Evolutionary conservation across 2,113 vertebrate genomes (phyloP).

Genomic region (Erinaceus europaeus): DNA sequence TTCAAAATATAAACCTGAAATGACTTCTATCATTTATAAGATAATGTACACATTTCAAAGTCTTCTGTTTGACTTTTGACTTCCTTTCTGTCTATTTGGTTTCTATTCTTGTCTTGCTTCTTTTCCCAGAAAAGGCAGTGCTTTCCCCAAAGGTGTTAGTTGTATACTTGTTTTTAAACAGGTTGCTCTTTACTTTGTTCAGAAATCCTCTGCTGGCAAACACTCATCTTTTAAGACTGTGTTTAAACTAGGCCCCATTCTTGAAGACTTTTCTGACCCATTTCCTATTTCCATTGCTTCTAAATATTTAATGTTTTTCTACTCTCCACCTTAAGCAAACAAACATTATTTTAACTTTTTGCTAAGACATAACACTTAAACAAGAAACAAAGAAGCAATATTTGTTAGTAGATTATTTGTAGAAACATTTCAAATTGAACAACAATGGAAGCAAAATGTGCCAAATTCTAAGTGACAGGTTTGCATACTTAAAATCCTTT

Average conservation of each 20-base stretch:
- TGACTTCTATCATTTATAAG: not conserved
- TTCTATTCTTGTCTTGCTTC: not conserved
- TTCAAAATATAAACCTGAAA: not conserved
- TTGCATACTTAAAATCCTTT: conserved; percentile 52
- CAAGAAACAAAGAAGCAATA: not conserved
- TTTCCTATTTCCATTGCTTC: not conserved
- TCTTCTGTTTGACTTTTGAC: not conserved
- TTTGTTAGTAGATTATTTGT: not conserved
- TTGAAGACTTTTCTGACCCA: conserved; percentile 12
- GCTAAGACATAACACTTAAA: conserved; percentile 28
- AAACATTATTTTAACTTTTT: not conserved
- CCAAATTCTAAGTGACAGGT: not conserved
- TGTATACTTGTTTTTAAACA: conserved; percentile 5
- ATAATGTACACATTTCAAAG: conserved; percentile 15
- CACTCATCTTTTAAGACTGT: conserved; percentile 15
- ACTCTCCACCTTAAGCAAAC: not conserved
- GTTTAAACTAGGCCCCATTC: not conserved
- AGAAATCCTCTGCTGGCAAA: conserved; percentile 4
- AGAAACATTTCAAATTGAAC: conserved; percentile 56
- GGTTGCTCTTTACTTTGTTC: not conserved
- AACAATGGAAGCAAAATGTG: conserved; percentile 41
- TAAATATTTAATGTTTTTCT: conserved; percentile 21
- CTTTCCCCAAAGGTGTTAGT: not conserved
- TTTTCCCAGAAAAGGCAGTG: not conserved
- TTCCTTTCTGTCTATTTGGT: not conserved